These are phyloP conservation scores for Seira musarum DNA, from an alignment of 2,888 invertebrate genomes.

Conservation along the genomic window DNA sequence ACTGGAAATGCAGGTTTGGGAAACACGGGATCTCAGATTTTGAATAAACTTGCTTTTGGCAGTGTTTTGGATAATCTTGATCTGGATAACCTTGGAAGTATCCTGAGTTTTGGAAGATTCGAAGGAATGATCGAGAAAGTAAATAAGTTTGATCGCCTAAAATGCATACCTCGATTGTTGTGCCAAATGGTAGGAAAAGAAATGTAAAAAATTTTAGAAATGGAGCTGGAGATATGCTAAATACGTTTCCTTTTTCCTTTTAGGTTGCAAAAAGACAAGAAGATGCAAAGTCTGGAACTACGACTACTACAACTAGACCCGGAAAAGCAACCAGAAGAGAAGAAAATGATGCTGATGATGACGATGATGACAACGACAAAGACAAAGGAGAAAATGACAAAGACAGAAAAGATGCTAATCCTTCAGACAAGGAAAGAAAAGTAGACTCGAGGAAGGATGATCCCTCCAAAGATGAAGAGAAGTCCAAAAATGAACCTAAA, in stretches of 20 bases:
- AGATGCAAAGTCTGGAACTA: too few relatives aligned
- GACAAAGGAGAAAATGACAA: slow-evolving; percentile 24
- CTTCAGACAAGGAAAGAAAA: neutral
- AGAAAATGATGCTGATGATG: neutral
- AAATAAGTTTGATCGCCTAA: slow-evolving; percentile 64
- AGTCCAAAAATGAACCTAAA: neutral
- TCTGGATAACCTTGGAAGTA: slow-evolving; percentile 36
- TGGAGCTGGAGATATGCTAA: too few relatives aligned
- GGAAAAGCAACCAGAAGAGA: too few relatives aligned
- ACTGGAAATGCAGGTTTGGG: neutral
- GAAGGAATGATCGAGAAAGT: slow-evolving; percentile 62
- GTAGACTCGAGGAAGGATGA: too few relatives aligned
- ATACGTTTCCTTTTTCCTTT: too few relatives aligned
- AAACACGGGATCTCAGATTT: slow-evolving; percentile 34
- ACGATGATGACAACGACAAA: slow-evolving; percentile 30
- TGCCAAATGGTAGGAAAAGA: slow-evolving; percentile 68
- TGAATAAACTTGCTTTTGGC: slow-evolving; percentile 40
- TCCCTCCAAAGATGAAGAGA: neutral
- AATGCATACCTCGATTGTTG: slow-evolving; percentile 65
- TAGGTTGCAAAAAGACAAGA: slow-evolving; percentile 60
- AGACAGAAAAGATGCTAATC: neutral
- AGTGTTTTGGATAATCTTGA: slow-evolving; percentile 53
- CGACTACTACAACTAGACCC: slow-evolving; percentile 26
- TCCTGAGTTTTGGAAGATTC: slow-evolving; percentile 59
- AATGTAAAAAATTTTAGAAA: too few relatives aligned